Percentiles rank a stretch among this genome's conserved stretches.
Conservation (phyloP, 2,113 vertebrate genomes). For the Aix galericulata region DNA sequence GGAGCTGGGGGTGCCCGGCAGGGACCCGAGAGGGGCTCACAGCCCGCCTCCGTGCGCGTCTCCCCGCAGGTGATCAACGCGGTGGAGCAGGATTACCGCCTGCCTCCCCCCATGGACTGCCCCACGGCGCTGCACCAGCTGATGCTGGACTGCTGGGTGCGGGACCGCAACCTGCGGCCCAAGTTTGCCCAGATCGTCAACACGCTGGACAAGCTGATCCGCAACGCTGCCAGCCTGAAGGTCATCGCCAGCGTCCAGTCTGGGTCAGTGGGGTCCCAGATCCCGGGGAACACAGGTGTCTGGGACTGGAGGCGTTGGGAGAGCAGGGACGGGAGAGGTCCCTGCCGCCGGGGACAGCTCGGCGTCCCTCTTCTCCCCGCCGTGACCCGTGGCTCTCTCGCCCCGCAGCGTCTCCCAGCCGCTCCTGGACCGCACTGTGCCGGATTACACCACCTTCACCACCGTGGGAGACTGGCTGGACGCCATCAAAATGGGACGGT, state of each 20-base stretch:
- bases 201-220: conserved; percentile 97
- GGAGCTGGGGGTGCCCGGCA: background rate
- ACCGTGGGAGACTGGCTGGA: conserved; percentile 99
- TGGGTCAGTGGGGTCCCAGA: conserved; percentile 82
- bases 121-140: conserved; percentile 96
- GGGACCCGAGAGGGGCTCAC: background rate
- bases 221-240: conserved; percentile 97
- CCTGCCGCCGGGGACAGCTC: background rate
- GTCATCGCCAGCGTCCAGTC: conserved; percentile 94
- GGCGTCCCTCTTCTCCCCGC: background rate
- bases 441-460: conserved; percentile 97
- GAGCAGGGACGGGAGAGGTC: background rate
- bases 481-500: conserved; percentile 99
- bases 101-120: conserved; percentile 98
- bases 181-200: conserved; percentile 98
- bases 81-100: conserved; percentile 96
- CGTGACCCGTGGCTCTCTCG: conserved; percentile 69
- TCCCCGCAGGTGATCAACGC: conserved; percentile 92
- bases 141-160: conserved; percentile 99
- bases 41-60: background rate
- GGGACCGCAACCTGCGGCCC: conserved; percentile 95
- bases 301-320: background rate
- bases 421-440: conserved; percentile 95
- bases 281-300: background rate
- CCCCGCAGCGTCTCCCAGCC: conserved; percentile 91